phyloP scores from a whole-genome alignment of 2,888 invertebrate genomes.

The Polydrusus tereticollis region DNA sequence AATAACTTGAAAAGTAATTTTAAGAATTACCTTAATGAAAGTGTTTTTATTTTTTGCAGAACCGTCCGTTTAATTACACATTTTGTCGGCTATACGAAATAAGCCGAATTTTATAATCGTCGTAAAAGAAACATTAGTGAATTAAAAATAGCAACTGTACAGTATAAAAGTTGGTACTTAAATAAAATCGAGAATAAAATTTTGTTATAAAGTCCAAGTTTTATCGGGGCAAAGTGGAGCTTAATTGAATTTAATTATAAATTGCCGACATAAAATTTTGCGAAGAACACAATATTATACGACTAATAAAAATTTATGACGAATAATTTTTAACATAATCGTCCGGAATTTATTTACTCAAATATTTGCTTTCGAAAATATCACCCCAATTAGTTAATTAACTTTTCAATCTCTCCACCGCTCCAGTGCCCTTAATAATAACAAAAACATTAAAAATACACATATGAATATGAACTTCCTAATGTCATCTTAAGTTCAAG shows the following conservation, averaged over 20 bases:
- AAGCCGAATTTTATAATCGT: conserved; percentile 4
- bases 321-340: neutral
- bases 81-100: conserved; percentile 1
- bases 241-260: conserved; percentile 16
- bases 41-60: conserved; percentile 1
- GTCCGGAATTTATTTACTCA: no score
- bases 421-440: no score
- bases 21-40: no score
- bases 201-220: conserved; percentile 6
- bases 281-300: neutral
- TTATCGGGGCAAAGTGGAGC: neutral
- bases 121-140: conserved; percentile 15
- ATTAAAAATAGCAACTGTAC: conserved; percentile 13
- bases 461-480: no score
- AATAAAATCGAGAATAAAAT: conserved; percentile 5
- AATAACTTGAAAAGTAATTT: neutral
- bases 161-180: conserved; percentile 11
- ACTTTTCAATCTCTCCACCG: no score
- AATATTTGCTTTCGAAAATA: no score
- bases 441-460: no score
- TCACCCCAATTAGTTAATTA: no score
- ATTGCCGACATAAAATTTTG: conserved; percentile 5
- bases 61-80: neutral
- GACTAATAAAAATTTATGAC: neutral
- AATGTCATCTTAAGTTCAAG: neutral